Percentiles rank a stretch among this genome's conserved stretches.
Conservation (phyloP, 2,888 invertebrate species). For the Autographa gamma region DNA sequence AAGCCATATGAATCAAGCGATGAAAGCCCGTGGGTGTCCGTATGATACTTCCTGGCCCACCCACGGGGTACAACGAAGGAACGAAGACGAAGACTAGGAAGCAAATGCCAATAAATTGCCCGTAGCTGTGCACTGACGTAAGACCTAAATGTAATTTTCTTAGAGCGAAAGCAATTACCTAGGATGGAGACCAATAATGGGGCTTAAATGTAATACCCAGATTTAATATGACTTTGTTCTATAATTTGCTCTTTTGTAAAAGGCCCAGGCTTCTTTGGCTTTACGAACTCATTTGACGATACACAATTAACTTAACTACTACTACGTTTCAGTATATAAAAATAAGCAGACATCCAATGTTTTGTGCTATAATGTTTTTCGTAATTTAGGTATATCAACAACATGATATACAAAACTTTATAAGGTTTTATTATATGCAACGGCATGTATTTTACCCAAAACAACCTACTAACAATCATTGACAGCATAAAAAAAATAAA, state of each 20-base stretch:
- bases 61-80: slow-evolving; percentile 67
- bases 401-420: no score
- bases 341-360: no score
- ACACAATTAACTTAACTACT: no score
- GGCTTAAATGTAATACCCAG: slow-evolving; percentile 25
- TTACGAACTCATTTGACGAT: no score
- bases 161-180: slow-evolving; percentile 46
- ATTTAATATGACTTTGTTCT: not conserved
- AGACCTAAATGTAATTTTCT: slow-evolving; percentile 54
- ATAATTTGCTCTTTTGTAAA: not conserved
- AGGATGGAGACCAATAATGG: slow-evolving; percentile 46
- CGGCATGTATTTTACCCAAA: no score
- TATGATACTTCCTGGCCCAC: slow-evolving; percentile 83
- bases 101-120: slow-evolving; percentile 58
- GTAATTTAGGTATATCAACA: no score
- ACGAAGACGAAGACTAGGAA: slow-evolving; percentile 64
- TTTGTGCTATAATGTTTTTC: no score
- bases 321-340: no score
- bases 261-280: not conserved
- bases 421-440: no score
- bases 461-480: no score
- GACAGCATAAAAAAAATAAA: not conserved
- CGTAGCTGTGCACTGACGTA: slow-evolving; percentile 47
- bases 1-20: slow-evolving; percentile 81
- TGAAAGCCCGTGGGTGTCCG: slow-evolving; percentile 84